phyloP scores from a whole-genome alignment of 1,140 invertebrate genomes.

The Scylla paramamosain region DNA sequence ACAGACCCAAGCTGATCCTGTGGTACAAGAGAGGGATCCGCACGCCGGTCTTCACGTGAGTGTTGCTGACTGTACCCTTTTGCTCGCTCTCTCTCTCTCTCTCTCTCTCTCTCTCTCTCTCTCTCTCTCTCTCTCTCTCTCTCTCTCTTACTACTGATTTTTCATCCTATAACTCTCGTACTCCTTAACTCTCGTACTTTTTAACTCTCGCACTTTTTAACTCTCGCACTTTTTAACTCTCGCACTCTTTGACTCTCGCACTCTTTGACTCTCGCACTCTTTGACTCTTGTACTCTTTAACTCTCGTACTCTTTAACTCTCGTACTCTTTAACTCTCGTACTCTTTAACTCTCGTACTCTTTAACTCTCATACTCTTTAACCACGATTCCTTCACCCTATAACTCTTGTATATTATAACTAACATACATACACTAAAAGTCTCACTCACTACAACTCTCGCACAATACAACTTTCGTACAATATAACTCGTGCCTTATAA shows the following conservation, averaged over 20 bases:
- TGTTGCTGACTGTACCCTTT: not conserved
- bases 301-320: too few species aligned
- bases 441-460: too few species aligned
- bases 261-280: not conserved
- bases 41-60: constrained; percentile 65
- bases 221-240: not conserved
- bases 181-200: not conserved
- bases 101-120: not conserved
- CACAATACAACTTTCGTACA: too few species aligned
- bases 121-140: not conserved
- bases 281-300: too few species aligned
- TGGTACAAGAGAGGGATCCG: constrained; percentile 62
- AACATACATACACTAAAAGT: too few species aligned
- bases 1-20: constrained; percentile 69
- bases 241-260: not conserved
- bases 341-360: not conserved
- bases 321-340: not conserved
- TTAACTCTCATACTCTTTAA: too few species aligned
- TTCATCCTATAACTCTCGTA: not conserved
- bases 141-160: not conserved
- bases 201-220: not conserved
- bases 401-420: too few species aligned
- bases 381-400: too few species aligned
- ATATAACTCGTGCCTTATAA: too few species aligned
- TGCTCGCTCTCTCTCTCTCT: not conserved